Evolutionary conservation across 2,113 vertebrate species (phyloP).

Genomic region (Poeciliopsis retropinna): DNA sequence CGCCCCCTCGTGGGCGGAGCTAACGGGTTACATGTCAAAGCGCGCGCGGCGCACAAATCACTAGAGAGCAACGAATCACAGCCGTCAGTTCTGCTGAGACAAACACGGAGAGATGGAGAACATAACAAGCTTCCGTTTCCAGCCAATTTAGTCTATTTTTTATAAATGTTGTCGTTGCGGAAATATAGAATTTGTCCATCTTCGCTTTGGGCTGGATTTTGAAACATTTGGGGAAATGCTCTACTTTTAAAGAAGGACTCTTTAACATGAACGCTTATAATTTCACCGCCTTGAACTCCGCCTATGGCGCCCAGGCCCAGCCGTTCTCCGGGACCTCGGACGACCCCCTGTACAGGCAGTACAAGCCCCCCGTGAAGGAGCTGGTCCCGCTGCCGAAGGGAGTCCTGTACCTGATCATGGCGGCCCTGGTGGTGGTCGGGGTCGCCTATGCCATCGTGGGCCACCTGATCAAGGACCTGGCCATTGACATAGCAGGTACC

Average conservation of each 20-base stretch:
- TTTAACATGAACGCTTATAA: conserved; percentile 62
- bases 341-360: conserved; percentile 79
- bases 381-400: conserved; percentile 81
- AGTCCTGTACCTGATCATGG: conserved; percentile 85
- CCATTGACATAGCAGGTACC: conserved; percentile 83
- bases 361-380: conserved; percentile 72
- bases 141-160: too few relatives aligned
- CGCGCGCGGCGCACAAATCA: too few relatives aligned
- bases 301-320: conserved; percentile 37
- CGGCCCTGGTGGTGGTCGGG: conserved; percentile 80
- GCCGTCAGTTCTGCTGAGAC: too few relatives aligned
- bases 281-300: conserved; percentile 54
- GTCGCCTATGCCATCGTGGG: conserved; percentile 87
- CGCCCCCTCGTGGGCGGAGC: too few relatives aligned
- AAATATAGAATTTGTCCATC: neutral
- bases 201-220: neutral
- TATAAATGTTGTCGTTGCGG: neutral
- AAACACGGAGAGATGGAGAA: neutral
- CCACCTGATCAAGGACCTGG: conserved; percentile 87
- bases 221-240: neutral
- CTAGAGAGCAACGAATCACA: too few relatives aligned
- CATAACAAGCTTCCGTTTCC: neutral
- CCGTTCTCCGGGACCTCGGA: conserved; percentile 61
- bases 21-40: too few relatives aligned
- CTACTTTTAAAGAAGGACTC: conserved; percentile 15